Base-by-base conservation (phyloP, 2,888 invertebrate species). In the Eustalomyia histrio region DNA sequence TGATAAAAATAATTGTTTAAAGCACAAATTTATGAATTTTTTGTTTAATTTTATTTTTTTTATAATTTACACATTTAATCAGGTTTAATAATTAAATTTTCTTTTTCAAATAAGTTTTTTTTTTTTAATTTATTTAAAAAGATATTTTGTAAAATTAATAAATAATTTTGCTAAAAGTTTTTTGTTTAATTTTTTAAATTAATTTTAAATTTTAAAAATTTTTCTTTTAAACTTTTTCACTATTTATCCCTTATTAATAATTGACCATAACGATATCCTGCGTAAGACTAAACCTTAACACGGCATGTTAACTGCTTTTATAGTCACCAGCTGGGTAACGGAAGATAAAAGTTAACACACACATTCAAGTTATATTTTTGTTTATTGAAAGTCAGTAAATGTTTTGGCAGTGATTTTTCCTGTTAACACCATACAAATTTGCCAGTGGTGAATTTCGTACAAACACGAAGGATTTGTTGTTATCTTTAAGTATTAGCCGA, bases 231-330 rank as follows among this genome's bases (percentile, higher is more conserved):
- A 55, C 14, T 55, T 24, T 55, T 53, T 53, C 14, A 21, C 18
- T 53, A 24, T 47, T 60, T 60, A 67, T 17, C 64, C 55, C 35
- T 63, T 67, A 16, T 18, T 29, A 24, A 43, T 14, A 75, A 65
- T 61, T 67, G 53, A 75, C 39, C 21, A n/a, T 10, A 61, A 16
- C 53, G 61, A 39, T 69, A 35, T 50, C 60, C 65, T 65, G 75
- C 52, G 61, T n/a, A 33, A 47, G 50, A 82, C 82, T 82, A 55
- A 79, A 79, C 55, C 68, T 16, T 14, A 61, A 14, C 67, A 64
- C 69, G 65, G 65, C 55, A 76, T 55, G 53, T 69, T 16, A 1
- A 50, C 29, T 33, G 64, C 80, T 82, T 82, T 82, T 82, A 82
- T 82, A 82, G 82, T 60, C 82, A 50, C 10, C 60, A 65, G 60